phyloP scores from a whole-genome alignment of 1,140 invertebrate species.

The Battus philenor region DNA sequence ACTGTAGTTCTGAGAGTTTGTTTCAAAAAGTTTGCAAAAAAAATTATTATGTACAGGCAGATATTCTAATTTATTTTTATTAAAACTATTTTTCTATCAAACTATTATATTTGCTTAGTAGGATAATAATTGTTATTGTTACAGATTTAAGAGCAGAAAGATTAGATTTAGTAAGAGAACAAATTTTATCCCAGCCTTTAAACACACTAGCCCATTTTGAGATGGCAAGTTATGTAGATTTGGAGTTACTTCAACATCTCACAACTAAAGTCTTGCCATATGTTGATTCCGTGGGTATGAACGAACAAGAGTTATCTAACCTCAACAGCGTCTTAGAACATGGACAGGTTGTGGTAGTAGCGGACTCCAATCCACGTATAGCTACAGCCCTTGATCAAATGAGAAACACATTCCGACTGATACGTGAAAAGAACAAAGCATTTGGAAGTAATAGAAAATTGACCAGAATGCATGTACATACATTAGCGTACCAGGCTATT shows the following conservation, averaged over 20 bases:
- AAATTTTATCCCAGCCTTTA: slow-evolving; percentile 79
- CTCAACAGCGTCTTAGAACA: slow-evolving; percentile 82
- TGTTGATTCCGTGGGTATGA: slow-evolving; percentile 93
- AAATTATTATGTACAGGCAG: no score
- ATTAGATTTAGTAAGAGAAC: slow-evolving; percentile 80
- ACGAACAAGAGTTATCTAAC: slow-evolving; percentile 92
- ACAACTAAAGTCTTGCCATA: slow-evolving; percentile 83
- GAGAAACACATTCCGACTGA: slow-evolving; percentile 83
- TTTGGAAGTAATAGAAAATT: slow-evolving; percentile 76
- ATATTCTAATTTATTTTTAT: no score
- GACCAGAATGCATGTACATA: slow-evolving; percentile 90
- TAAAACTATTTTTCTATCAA: no score
- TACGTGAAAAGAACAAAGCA: slow-evolving; percentile 65
- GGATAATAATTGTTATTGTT: slow-evolving; percentile 25
- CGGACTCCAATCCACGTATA: slow-evolving; percentile 88
- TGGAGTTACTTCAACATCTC: slow-evolving; percentile 81
- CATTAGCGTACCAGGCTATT: slow-evolving; percentile 91
- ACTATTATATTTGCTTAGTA: no score
- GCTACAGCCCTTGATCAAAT: slow-evolving; percentile 90
- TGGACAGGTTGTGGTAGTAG: slow-evolving; percentile 85
- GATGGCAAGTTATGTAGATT: slow-evolving; percentile 90
- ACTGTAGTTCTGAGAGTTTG: no score
- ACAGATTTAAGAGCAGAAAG: slow-evolving; percentile 80
- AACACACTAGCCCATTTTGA: slow-evolving; percentile 89
- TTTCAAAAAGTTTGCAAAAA: no score